Percentiles rank a stretch among this genome's conserved stretches.
phyloP scores from a whole-genome alignment of 2,797 vertebrate genomes.

The Lerista edwardsae region DNA sequence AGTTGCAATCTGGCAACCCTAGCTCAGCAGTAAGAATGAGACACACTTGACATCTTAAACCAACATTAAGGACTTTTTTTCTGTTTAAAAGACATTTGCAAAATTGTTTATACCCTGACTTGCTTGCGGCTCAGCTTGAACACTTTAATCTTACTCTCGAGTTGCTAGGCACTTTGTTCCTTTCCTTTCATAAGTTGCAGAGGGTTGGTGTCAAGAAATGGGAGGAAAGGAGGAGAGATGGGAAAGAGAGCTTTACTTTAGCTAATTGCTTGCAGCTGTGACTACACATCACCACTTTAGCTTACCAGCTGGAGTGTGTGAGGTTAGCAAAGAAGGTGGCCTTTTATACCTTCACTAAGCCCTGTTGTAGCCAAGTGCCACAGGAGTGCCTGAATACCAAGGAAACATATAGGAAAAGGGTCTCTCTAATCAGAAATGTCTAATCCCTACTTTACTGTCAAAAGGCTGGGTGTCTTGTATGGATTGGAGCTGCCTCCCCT shows the following conservation, averaged over 20 bases:
- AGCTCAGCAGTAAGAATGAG: background rate
- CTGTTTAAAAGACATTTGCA: background rate
- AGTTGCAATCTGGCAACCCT: background rate
- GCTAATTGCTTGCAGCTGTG: slow-evolving; percentile 67
- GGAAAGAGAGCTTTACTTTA: slow-evolving; percentile 28
- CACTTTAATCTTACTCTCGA: background rate
- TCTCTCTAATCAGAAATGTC: slow-evolving; percentile 1
- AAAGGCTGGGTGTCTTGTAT: slow-evolving; percentile 54
- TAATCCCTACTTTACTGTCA: background rate
- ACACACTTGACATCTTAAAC: background rate
- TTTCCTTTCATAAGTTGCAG: rapidly evolving
- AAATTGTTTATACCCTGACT: background rate
- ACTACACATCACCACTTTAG: slow-evolving; percentile 46
- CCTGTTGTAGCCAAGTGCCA: background rate
- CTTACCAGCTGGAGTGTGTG: background rate
- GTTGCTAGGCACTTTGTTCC: slow-evolving; percentile 14
- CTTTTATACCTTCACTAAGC: background rate
- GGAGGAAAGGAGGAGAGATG: slow-evolving; percentile 26
- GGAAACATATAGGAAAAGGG: background rate
- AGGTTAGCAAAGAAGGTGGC: background rate
- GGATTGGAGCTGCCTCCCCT: slow-evolving; percentile 52
- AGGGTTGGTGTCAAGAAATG: slow-evolving; percentile 48
- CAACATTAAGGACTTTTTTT: background rate
- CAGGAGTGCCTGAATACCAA: slow-evolving; percentile 10
- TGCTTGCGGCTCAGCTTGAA: background rate